Evolutionary conservation across 2,113 vertebrate genomes (phyloP), one percentile per base, ranked within the genome.

Genomic region (Calyptommatus sinebrachiatus): DNA sequence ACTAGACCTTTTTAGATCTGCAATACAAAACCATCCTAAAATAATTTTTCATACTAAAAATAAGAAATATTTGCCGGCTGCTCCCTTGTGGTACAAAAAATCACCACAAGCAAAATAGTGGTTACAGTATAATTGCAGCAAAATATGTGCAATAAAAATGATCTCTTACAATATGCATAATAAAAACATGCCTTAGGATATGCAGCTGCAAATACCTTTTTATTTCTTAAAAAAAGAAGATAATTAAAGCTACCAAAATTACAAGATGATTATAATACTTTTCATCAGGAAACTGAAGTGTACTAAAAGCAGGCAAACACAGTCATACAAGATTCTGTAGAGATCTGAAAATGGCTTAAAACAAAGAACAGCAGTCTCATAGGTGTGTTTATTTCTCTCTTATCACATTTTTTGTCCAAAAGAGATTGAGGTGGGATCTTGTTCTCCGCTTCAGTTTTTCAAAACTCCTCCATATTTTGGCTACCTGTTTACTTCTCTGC

Each of bases 71-170:
- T 24, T 31, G 63, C 28, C 21, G 24, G 21, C 21, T 24, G 24
- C 18, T 22, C 26, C 20, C 28, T n/a, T 28, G 9, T 67, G 41
- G 41, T 66, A 29, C 29, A 41, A 29, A 60, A 78, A 69, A 26
- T 70, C 50, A 78, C 66, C 66, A 57, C 46, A 41, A 69, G 48
- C 48, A 41, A 57, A 69, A 69, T 57, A 68, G 41, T 11, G 20
- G 48, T 41, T 77, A 41, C 65, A 35, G n/a, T 69, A 68, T 60
- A 78, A 78, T 69, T 41, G 26, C 29, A 41, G 65, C 76, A 78
- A 78, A 69, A 20, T 35, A 69, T 57, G 48, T 29, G 24, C 65
- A 50, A 24, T 68, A 77, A 68, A 77, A 77, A 10, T 28, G n/a
- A 69, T 77, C n/a, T 21, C 28, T 31, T 29, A 18, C 41, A 78